Evolutionary conservation across 2,888 invertebrate species (phyloP).

Genomic region (Cancer borealis): DNA sequence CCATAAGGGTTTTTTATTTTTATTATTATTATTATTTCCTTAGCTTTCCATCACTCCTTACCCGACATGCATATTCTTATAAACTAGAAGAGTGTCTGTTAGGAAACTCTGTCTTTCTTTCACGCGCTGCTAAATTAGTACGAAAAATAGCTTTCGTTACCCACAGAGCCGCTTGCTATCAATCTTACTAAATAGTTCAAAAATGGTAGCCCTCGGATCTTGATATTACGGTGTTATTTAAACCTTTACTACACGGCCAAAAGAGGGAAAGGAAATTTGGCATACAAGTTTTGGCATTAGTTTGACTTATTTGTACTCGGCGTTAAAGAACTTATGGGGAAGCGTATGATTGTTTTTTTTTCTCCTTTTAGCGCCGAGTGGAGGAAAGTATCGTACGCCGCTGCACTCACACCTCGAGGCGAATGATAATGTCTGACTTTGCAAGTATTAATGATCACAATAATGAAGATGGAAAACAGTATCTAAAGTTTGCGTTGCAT

Average conservation of each 20-base stretch:
- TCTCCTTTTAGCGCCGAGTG: background rate
- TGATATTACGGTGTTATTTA: background rate
- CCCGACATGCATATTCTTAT: constrained; percentile 38
- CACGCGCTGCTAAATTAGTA: background rate
- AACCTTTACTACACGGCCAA: background rate
- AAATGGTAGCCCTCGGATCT: background rate
- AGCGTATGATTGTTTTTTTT: background rate
- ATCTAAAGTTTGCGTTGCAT: background rate
- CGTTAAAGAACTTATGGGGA: background rate
- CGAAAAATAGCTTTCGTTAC: background rate
- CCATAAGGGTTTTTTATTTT: background rate
- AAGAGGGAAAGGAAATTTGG: background rate
- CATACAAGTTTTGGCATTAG: constrained; percentile 31
- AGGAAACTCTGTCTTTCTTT: background rate
- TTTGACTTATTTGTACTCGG: background rate
- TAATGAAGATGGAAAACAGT: constrained; percentile 29
- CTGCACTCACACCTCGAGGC: background rate
- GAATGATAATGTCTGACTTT: background rate
- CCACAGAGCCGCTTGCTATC: background rate
- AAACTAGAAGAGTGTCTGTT: background rate
- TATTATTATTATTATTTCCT: background rate
- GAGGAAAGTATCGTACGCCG: constrained; percentile 10
- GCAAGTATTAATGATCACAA: background rate
- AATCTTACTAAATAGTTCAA: too few relatives aligned
- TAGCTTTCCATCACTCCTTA: background rate